Conservation (phyloP, 2,888 invertebrate species). For the Tolmerus cingulatus region DNA sequence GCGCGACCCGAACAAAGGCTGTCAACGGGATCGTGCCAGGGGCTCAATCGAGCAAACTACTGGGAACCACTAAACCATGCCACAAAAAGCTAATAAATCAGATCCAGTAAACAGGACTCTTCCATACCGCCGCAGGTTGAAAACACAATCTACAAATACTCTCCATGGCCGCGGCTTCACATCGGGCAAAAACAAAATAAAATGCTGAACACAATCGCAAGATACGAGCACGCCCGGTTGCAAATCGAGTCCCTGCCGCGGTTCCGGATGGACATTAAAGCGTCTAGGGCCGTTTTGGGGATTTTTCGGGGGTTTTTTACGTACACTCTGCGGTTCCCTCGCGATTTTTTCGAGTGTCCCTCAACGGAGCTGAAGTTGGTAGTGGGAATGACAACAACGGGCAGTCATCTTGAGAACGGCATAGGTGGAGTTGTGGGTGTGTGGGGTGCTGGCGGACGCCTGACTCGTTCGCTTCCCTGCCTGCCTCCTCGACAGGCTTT, state of each 20-base stretch:
- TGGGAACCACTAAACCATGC: background rate
- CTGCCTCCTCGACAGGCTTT: background rate
- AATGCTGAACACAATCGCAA: conserved; percentile 12
- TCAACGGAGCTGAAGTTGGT: background rate
- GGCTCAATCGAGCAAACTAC: background rate
- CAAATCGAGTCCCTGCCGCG: background rate
- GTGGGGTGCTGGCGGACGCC: background rate
- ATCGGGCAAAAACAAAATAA: conserved; percentile 30
- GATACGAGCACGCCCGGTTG: background rate
- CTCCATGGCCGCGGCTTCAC: conserved; percentile 55
- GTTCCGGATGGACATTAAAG: background rate
- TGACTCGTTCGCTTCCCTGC: background rate
- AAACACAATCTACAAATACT: conserved; percentile 63
- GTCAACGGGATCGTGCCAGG: background rate
- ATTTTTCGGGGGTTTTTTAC: conserved; percentile 10
- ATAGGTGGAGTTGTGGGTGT: conserved; percentile 5
- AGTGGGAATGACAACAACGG: conserved; percentile 25
- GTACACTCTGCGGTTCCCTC: conserved; percentile 1
- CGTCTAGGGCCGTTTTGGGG: background rate
- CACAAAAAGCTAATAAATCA: conserved; percentile 5
- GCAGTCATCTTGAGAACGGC: conserved; percentile 11
- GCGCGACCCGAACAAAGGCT: conserved; percentile 1
- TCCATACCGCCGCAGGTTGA: conserved; percentile 61
- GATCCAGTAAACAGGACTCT: conserved; percentile 21
- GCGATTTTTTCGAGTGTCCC: background rate